phyloP scores from a whole-genome alignment of 2,888 invertebrate genomes.

The Dicyrtomina minuta region DNA sequence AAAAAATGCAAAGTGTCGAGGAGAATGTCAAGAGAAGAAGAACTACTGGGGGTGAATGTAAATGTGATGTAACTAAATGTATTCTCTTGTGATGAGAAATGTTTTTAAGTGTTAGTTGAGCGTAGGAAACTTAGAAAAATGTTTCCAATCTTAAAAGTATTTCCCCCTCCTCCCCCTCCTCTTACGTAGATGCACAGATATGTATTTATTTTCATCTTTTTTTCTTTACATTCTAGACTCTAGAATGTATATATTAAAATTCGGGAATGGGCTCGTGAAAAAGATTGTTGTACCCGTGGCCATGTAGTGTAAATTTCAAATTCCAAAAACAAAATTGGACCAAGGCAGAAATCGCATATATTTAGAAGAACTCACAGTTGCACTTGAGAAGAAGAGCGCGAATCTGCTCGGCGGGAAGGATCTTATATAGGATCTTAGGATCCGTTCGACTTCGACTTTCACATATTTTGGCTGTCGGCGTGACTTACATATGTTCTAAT shows the following conservation, averaged over 20 bases:
- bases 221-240: background rate
- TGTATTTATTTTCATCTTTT: background rate
- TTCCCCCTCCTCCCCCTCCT: slow-evolving; percentile 1
- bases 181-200: background rate
- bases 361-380: too few species aligned
- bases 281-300: slow-evolving; percentile 4
- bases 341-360: too few species aligned
- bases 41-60: background rate
- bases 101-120: slow-evolving; percentile 14
- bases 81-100: slow-evolving; percentile 19
- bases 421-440: too few species aligned
- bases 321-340: too few species aligned
- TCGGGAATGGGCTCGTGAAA: slow-evolving; percentile 1
- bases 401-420: too few species aligned
- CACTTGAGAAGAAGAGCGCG: too few species aligned
- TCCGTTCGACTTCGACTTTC: too few species aligned
- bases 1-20: too few species aligned
- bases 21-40: background rate
- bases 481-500: too few species aligned
- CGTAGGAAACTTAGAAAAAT: slow-evolving; percentile 9
- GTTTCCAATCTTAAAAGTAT: slow-evolving; percentile 14
- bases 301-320: background rate
- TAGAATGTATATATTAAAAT: too few species aligned
- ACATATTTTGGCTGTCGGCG: too few species aligned
- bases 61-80: background rate